Conservation (phyloP, 92 coral and sea anemone genomes). For the Hydrozoanthus gracilis region DNA sequence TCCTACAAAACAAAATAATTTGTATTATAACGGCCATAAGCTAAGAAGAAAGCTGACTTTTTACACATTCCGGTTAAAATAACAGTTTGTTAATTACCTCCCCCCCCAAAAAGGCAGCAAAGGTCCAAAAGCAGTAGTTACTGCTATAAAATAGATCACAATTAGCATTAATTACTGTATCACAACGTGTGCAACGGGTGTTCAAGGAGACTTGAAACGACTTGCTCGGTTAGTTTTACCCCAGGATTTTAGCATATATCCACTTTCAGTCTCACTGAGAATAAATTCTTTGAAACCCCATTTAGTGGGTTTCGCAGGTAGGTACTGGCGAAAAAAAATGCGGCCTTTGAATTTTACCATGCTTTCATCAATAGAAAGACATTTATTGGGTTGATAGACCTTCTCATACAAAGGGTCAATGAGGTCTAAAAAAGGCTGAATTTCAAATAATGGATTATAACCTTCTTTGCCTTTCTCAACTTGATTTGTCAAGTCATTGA, state of each 20-base stretch:
- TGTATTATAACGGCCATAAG: no score
- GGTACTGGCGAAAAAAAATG: slow-evolving; percentile 54
- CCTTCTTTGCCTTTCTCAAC: slow-evolving; percentile 51
- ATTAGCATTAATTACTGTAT: no score
- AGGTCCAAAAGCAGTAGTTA: no score
- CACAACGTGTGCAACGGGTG: no score
- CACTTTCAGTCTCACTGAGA: slow-evolving; percentile 63
- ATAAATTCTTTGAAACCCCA: slow-evolving; percentile 68
- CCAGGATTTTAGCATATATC: slow-evolving; percentile 54
- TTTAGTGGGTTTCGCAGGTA: slow-evolving; percentile 64
- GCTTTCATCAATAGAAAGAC: slow-evolving; percentile 73
- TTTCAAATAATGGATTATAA: slow-evolving; percentile 50
- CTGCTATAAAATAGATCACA: no score
- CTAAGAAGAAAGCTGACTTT: no score
- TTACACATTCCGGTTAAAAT: no score
- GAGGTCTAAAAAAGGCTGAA: slow-evolving; percentile 51
- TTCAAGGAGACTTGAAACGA: slow-evolving; percentile 52
- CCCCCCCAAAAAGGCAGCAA: no score
- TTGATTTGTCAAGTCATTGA: slow-evolving; percentile 50
- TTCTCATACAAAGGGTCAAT: slow-evolving; percentile 57
- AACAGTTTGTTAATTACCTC: no score
- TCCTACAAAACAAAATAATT: no score
- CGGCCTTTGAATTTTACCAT: slow-evolving; percentile 69
- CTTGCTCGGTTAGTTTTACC: slow-evolving; percentile 50
- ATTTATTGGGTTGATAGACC: slow-evolving; percentile 60